Evolutionary conservation across 37 sponge, comb jelly and placozoan genomes (phyloP).

Genomic region (Beroe forskalii): DNA sequence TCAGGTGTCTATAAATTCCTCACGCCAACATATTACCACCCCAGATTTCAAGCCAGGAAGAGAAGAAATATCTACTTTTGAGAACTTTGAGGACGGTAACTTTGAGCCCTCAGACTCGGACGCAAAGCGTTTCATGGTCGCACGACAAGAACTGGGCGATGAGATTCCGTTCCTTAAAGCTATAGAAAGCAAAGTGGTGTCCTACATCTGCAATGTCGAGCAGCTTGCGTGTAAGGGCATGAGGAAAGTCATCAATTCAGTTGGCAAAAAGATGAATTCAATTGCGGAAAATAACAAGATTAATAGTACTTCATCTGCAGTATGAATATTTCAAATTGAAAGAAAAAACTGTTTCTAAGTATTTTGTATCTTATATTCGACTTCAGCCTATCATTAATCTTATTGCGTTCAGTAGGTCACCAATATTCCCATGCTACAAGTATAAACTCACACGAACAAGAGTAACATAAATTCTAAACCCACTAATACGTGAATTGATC

Average conservation of each 20-base stretch:
- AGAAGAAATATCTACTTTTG: neutral
- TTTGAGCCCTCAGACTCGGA: neutral
- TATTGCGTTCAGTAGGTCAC: too few relatives aligned
- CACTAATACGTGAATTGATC: too few relatives aligned
- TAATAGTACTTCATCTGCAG: constrained; percentile 16
- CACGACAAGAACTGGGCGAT: neutral
- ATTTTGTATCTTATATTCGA: too few relatives aligned
- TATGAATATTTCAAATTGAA: too few relatives aligned
- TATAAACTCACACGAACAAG: too few relatives aligned
- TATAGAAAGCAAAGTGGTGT: neutral
- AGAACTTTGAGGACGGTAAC: neutral
- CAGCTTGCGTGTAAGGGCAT: neutral
- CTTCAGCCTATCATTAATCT: too few relatives aligned
- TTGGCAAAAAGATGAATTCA: neutral
- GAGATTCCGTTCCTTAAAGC: neutral
- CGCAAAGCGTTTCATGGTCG: neutral
- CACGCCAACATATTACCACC: too few relatives aligned
- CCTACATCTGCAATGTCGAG: neutral
- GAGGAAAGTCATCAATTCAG: neutral
- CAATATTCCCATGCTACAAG: too few relatives aligned
- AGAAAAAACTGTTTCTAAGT: too few relatives aligned
- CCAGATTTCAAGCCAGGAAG: neutral
- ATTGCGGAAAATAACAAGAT: neutral
- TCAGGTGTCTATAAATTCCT: too few relatives aligned
- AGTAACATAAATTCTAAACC: too few relatives aligned